These are phyloP conservation scores for Drosophila rufa DNA, from an alignment of 1,140 invertebrate genomes.

Conservation along the genomic window DNA sequence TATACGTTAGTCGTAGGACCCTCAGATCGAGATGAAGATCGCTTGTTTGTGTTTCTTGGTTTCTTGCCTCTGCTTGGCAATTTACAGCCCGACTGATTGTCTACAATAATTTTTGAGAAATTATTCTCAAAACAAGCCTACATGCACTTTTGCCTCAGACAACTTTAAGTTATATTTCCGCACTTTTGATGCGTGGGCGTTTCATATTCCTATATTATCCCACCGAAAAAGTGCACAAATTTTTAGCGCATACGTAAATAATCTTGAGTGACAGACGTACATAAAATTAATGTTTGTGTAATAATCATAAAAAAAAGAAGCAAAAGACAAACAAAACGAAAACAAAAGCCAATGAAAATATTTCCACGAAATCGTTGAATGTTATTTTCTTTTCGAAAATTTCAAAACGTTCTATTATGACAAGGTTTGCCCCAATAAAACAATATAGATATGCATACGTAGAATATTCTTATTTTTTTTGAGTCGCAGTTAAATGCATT, in stretches of 20 bases:
- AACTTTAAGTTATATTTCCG: conserved; percentile 75
- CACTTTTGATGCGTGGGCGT: conserved; percentile 50
- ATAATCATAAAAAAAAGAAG: conserved; percentile 42
- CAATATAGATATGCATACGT: conserved; percentile 20
- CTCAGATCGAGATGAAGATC: conserved; percentile 20
- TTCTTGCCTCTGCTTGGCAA: conserved; percentile 45
- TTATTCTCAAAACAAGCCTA: conserved; percentile 57
- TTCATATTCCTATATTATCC: conserved; percentile 25
- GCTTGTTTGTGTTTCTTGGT: conserved; percentile 46
- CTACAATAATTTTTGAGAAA: conserved; percentile 74
- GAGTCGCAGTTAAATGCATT: conserved; percentile 24
- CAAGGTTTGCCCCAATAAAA: conserved; percentile 33
- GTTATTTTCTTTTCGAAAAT: conserved; percentile 22
- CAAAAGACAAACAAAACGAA: conserved; percentile 15
- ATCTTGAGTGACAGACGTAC: conserved; percentile 64
- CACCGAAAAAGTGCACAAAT: conserved; percentile 31
- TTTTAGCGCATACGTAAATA: conserved; percentile 51
- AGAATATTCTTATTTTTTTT: conserved; percentile 7
- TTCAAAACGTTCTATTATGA: conserved; percentile 17
- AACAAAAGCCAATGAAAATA: conserved; percentile 17
- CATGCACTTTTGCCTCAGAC: conserved; percentile 61
- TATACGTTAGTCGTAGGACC: conserved; percentile 18
- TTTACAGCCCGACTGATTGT: conserved; percentile 66
- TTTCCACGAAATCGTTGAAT: conserved; percentile 25
- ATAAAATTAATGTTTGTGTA: conserved; percentile 57